Evolutionary conservation across 2,797 vertebrate species (phyloP).

Genomic region (Pteronotus mesoamericanus): DNA sequence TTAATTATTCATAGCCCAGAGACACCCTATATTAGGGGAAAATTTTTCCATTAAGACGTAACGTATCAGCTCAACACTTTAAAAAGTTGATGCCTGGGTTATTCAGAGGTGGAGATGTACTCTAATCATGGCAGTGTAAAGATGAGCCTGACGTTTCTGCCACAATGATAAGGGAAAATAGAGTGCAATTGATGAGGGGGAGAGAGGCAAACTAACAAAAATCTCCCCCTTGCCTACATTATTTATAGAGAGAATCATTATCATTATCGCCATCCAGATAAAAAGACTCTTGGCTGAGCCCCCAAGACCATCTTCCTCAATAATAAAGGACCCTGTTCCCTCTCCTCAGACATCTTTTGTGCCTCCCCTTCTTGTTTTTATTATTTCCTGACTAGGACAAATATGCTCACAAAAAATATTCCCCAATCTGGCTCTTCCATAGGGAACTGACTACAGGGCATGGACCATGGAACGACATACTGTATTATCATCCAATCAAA

Average conservation of each 20-base stretch:
- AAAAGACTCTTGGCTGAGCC: conserved; percentile 47
- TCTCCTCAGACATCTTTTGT: conserved; percentile 37
- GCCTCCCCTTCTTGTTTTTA: conserved; percentile 54
- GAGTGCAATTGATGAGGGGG: conserved; percentile 54
- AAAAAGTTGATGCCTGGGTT: conserved; percentile 66
- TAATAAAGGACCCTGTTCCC: conserved; percentile 39
- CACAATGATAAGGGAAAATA: conserved; percentile 52
- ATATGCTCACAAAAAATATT: conserved; percentile 45
- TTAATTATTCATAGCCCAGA: conserved; percentile 78
- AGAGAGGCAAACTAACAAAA: conserved; percentile 61
- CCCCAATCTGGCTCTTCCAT: conserved; percentile 48
- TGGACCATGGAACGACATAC: conserved; percentile 59
- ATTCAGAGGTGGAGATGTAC: conserved; percentile 61
- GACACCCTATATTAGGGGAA: conserved; percentile 70
- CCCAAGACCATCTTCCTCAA: conserved; percentile 46
- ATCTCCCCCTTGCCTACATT: conserved; percentile 31
- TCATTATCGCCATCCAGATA: conserved; percentile 57
- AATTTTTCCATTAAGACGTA: conserved; percentile 76
- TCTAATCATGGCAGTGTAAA: conserved; percentile 60
- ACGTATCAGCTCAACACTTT: conserved; percentile 70
- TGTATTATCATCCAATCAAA: conserved; percentile 75
- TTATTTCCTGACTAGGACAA: conserved; percentile 61
- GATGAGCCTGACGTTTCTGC: conserved; percentile 45
- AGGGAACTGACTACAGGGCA: conserved; percentile 63
- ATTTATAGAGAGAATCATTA: conserved; percentile 66